These are phyloP conservation scores for Catamblyrhynchus diadema DNA, from an alignment of 2,797 vertebrate species.

Conservation along the genomic window DNA sequence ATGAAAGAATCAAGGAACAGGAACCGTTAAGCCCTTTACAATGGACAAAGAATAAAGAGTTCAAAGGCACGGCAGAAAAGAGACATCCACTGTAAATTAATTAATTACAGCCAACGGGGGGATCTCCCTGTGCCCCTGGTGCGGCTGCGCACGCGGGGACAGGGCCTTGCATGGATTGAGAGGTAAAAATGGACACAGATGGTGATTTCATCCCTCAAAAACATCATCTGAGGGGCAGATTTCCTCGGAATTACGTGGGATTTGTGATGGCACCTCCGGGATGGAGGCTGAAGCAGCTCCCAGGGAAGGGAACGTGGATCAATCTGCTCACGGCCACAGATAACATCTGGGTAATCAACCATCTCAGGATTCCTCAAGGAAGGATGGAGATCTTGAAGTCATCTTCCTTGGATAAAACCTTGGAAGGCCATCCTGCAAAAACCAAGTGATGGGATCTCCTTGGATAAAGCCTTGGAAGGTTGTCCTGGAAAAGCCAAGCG, in stretches of 20 bases:
- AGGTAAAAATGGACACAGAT: neutral
- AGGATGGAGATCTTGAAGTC: neutral
- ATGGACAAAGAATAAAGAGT: conserved; percentile 41
- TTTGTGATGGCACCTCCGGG: fast-evolving
- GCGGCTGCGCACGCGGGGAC: neutral
- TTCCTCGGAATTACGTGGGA: fast-evolving
- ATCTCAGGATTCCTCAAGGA: neutral
- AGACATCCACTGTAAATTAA: conserved; percentile 49
- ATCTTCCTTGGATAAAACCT: neutral
- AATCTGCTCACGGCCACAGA: fast-evolving
- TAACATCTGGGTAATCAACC: neutral
- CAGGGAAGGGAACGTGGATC: neutral
- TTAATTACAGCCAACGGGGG: neutral
- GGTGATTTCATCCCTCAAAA: neutral
- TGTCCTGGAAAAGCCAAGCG: fast-evolving
- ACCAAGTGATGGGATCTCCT: fast-evolving
- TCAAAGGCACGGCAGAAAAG: conserved; percentile 34
- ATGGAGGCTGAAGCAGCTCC: neutral
- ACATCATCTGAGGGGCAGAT: neutral
- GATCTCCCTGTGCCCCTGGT: neutral
- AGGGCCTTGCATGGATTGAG: neutral
- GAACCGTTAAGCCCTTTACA: conserved; percentile 58
- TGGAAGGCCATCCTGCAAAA: neutral
- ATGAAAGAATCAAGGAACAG: conserved; percentile 54
- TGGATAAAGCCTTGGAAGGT: neutral